Percentiles rank a stretch among this genome's conserved stretches.
phyloP scores from a whole-genome alignment of 2,888 invertebrate genomes.

The Homarus gammarus region DNA sequence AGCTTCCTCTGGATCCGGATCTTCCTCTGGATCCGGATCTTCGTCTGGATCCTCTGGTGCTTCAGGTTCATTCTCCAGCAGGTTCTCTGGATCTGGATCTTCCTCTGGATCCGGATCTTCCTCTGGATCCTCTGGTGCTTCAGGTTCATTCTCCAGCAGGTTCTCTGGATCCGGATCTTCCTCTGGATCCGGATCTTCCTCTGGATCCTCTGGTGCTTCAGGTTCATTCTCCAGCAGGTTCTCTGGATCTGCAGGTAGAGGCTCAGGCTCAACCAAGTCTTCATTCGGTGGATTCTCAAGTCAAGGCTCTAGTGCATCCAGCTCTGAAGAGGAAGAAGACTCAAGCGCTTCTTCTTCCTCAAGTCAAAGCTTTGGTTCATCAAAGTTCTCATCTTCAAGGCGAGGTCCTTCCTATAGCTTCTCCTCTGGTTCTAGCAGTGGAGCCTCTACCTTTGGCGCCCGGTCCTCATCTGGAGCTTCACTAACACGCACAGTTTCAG shows the following conservation, averaged over 20 bases:
- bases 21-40: neutral
- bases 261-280: neutral
- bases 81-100: neutral
- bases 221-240: neutral
- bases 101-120: neutral
- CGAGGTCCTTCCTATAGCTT: neutral
- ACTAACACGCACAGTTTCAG: constrained; percentile 39
- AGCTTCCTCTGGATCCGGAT: neutral
- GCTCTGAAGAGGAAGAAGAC: too few species aligned
- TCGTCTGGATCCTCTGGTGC: neutral
- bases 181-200: too few species aligned
- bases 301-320: neutral
- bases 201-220: neutral
- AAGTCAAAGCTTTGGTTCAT: constrained; percentile 7
- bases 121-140: neutral
- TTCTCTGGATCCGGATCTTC: too few species aligned
- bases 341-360: neutral
- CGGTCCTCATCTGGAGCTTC: neutral
- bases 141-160: too few species aligned
- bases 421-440: constrained; percentile 12
- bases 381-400: neutral
- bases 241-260: neutral
- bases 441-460: neutral
- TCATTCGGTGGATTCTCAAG: neutral
- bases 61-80: neutral